Evolutionary conservation across 2,888 invertebrate genomes (phyloP), one percentile per base, ranked within the genome.

Genomic region (Zaprionus bogoriensis): DNA sequence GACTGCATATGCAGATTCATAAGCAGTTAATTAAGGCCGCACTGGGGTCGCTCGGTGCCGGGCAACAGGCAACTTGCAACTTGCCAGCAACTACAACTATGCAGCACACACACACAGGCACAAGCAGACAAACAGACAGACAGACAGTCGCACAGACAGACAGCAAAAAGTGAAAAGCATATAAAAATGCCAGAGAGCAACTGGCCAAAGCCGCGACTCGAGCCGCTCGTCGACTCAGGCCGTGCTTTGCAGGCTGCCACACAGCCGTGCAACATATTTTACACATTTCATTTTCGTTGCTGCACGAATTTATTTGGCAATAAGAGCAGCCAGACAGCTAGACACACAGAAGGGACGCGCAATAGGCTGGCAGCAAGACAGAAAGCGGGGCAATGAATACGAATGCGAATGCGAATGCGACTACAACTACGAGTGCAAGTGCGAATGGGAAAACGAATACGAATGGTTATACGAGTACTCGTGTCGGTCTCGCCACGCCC

Each of bases 231-330:
- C 25, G 39, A 46, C 14, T 39, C 47, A 46, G 27, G 12, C 47
- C 12, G 27, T 9, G 32, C 30, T 46, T 7, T 3, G 14, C 7
- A 32, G 32, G 6, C n/a, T 3, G 38, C 1, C 10, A 10, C n/a
- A 20, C 19, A 19, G 20, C 10, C 70, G 63, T 54, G 66, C 81
- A 77, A 87, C 88, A 87, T 87, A 86, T 82, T 81, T 87, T 84
- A 81, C 82, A 87, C 88, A 82, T 82, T 82, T 82, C 88, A 87
- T 82, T 87, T 84, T 74, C 81, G 67, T 72, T 74, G 84, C 74
- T 87, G 87, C 77, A 87, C 77, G 81, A 87, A 82, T 82, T 82
- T 82, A 82, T 82, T 82, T 87, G 82, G 88, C 88, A 87, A 87
- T 87, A 82, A 87, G 78, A 80, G 85, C 73, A 79, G 55, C 62